A percentile compares a stretch with the other conserved stretches of the same genome.
Conservation (phyloP, 2,113 vertebrate genomes). For the Tyrannus savana region DNA sequence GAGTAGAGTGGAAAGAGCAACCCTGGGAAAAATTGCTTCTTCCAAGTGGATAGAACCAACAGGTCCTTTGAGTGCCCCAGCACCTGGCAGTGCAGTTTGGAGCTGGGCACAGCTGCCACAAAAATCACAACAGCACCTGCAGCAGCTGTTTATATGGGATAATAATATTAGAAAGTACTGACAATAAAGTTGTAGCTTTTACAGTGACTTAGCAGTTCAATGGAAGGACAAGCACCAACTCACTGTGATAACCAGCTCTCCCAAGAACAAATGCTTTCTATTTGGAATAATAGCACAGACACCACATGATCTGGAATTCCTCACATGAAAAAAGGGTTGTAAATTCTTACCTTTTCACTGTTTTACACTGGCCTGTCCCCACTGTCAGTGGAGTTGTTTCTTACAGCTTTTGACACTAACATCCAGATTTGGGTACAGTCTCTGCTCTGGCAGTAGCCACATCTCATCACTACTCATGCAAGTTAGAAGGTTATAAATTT, state of each 20-base stretch:
- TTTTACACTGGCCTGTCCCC: not conserved
- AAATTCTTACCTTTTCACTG: not conserved
- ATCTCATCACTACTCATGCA: not conserved
- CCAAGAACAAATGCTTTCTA: not conserved
- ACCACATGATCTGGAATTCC: not conserved
- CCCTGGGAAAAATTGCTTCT: not conserved
- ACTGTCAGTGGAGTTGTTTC: not conserved
- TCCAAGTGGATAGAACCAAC: not conserved
- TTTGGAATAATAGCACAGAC: not conserved
- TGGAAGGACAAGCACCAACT: not conserved
- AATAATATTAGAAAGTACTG: not conserved
- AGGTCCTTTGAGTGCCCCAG: rapidly evolving
- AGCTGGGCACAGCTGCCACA: not conserved
- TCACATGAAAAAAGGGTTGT: not conserved
- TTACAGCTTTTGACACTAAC: not conserved
- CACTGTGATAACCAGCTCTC: not conserved
- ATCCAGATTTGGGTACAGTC: not conserved
- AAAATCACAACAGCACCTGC: not conserved
- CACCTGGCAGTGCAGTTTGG: not conserved
- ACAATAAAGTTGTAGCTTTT: not conserved
- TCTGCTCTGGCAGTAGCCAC: not conserved
- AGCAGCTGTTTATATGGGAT: not conserved
- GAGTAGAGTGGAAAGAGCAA: not conserved
- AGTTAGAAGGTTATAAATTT: not conserved
- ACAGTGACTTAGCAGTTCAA: not conserved